These are phyloP conservation scores for Fistularia tabacaria DNA, from an alignment of 2,797 vertebrate species.

Conservation along the genomic window DNA sequence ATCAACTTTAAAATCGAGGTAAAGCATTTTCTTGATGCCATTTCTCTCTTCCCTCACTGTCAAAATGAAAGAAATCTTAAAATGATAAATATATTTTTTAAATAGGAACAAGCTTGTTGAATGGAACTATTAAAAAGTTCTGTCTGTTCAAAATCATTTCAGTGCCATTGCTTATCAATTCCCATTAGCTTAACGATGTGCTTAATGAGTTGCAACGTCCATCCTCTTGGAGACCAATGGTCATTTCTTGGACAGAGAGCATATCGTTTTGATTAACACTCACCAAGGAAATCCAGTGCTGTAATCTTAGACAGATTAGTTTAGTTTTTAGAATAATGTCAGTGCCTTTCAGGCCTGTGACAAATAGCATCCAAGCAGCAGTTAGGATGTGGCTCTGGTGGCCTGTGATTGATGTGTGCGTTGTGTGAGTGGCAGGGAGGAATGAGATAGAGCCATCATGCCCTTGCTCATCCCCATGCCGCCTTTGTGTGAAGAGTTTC, in stretches of 20 bases:
- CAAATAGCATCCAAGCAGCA: constrained; percentile 61
- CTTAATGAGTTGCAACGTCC: constrained; percentile 29
- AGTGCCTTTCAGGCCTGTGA: constrained; percentile 61
- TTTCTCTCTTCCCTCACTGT: too few relatives aligned
- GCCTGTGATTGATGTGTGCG: constrained; percentile 69
- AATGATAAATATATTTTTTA: too few relatives aligned
- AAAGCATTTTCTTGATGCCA: too few relatives aligned
- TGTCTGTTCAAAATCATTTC: too few relatives aligned
- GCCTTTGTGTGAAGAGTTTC: constrained; percentile 52
- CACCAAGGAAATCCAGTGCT: constrained; percentile 42
- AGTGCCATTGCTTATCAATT: constrained; percentile 16
- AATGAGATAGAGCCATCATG: constrained; percentile 67
- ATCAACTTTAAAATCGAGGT: too few relatives aligned
- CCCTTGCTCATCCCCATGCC: constrained; percentile 52
- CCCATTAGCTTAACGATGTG: constrained; percentile 35
- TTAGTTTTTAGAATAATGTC: constrained; percentile 62
- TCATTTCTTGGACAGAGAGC: constrained; percentile 52
- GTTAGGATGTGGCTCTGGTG: constrained; percentile 32
- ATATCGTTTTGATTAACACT: constrained; percentile 64
- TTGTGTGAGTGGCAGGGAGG: constrained; percentile 67
- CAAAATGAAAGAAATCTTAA: too few relatives aligned
- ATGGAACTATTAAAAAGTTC: too few relatives aligned
- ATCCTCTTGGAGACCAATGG: constrained; percentile 37
- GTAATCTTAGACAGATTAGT: constrained; percentile 58
- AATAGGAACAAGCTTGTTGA: too few relatives aligned